Percentiles rank a stretch among this genome's conserved stretches.
phyloP scores from a whole-genome alignment of 2,113 vertebrate species.

The Uria lomvia region DNA sequence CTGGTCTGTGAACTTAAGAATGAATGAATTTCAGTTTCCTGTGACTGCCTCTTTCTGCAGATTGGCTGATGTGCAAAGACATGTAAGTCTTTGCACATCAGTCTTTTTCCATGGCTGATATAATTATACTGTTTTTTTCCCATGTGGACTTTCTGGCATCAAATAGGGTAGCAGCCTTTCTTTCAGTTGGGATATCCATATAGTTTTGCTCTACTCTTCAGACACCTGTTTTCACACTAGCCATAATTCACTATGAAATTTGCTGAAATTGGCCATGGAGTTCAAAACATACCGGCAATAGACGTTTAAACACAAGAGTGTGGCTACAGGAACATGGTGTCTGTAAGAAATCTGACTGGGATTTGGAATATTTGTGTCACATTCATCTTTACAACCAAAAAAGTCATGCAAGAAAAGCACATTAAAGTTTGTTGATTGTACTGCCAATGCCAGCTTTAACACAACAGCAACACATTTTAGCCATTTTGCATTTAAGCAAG shows the following conservation, averaged over 20 bases:
- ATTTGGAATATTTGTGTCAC: background rate
- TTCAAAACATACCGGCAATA: background rate
- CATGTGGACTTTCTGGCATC: background rate
- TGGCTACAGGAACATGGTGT: background rate
- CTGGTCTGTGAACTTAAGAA: background rate
- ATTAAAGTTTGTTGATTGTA: background rate
- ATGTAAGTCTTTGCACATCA: background rate
- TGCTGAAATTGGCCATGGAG: background rate
- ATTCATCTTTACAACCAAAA: background rate
- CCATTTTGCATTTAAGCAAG: background rate
- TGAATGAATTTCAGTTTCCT: background rate
- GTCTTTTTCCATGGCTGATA: background rate
- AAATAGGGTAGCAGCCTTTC: background rate
- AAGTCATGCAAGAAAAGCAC: background rate
- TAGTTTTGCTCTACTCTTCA: background rate
- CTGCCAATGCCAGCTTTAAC: background rate
- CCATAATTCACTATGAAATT: background rate
- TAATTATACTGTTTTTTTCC: background rate
- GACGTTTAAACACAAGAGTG: background rate
- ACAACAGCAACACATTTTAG: background rate
- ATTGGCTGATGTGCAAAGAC: background rate
- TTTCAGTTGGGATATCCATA: background rate
- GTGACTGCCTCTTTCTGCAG: background rate
- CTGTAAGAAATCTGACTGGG: background rate
- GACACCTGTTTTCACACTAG: background rate